Percentiles rank a stretch among this genome's conserved stretches.
Conservation (phyloP, 2,113 vertebrate genomes). For the Chaetorhynchus papuensis region DNA sequence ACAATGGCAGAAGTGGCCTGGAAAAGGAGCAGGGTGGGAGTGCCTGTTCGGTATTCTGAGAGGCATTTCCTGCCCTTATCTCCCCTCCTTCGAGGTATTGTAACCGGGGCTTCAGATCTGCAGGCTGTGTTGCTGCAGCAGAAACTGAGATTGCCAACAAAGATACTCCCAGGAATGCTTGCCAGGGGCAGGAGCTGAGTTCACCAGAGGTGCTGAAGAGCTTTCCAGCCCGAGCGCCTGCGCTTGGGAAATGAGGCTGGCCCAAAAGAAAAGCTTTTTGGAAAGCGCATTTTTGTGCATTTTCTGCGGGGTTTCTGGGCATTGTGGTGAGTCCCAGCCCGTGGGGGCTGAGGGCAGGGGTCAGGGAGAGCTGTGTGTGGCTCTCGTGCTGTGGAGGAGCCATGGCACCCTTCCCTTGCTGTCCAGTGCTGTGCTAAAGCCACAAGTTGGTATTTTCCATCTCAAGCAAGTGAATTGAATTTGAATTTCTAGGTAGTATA, state of each 20-base stretch:
- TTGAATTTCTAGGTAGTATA: not conserved
- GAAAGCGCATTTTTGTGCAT: not conserved
- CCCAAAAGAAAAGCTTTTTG: not conserved
- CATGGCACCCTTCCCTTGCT: accelerated
- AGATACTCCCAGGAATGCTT: conserved; percentile 21
- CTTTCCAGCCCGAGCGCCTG: not conserved
- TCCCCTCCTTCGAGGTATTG: conserved; percentile 51
- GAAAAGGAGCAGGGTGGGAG: conserved; percentile 44
- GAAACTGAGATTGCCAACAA: not conserved
- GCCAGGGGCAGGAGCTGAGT: not conserved
- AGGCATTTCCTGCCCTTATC: conserved; percentile 57
- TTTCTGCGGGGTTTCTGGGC: not conserved
- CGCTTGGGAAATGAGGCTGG: not conserved
- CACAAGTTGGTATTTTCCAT: not conserved
- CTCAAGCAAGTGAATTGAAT: not conserved
- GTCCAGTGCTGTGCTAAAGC: accelerated
- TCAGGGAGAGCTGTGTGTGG: not conserved
- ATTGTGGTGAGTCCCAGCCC: accelerated
- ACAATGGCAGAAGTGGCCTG: conserved; percentile 41
- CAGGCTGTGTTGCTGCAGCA: not conserved
- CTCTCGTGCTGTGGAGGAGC: not conserved
- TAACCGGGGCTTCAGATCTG: not conserved
- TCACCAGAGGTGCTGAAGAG: not conserved
- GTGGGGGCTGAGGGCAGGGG: not conserved
- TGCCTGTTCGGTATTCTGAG: not conserved